Percentiles rank a stretch among this genome's conserved stretches.
phyloP scores from a whole-genome alignment of 2,797 vertebrate genomes.

The Poecilia gillii region DNA sequence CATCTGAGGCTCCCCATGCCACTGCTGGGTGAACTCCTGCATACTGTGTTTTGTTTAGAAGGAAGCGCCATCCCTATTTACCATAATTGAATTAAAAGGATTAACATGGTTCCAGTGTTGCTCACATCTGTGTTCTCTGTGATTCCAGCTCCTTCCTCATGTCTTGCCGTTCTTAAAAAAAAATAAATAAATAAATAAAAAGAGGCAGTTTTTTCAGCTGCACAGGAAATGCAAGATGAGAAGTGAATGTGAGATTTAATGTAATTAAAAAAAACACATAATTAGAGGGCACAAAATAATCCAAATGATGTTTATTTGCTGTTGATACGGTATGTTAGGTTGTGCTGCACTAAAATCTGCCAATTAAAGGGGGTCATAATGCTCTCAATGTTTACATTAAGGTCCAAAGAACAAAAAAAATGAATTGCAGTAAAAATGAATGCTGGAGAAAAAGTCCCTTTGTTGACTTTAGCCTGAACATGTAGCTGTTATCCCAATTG shows the following conservation, averaged over 20 bases:
- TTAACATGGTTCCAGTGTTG: conserved; percentile 79
- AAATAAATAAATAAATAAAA: no score
- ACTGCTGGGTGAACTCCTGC: conserved; percentile 70
- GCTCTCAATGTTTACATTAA: not conserved
- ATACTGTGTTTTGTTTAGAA: conserved; percentile 78
- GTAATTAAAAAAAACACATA: conserved; percentile 17
- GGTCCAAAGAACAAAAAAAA: conserved; percentile 3
- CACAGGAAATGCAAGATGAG: conserved; percentile 23
- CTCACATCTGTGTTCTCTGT: conserved; percentile 78
- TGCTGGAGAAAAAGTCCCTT: conserved; percentile 6
- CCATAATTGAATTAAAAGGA: conserved; percentile 84
- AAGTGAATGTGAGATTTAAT: conserved; percentile 48
- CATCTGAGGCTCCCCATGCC: conserved; percentile 67
- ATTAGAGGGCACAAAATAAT: not conserved
- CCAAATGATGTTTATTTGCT: not conserved
- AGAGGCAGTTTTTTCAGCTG: conserved; percentile 38
- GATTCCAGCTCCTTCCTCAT: conserved; percentile 61
- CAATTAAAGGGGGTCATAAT: not conserved
- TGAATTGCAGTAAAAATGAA: conserved; percentile 9
- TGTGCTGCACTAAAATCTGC: not conserved
- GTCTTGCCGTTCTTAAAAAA: conserved; percentile 43
- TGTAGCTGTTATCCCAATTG: conserved; percentile 62
- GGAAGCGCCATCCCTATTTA: conserved; percentile 78
- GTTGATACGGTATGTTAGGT: not conserved
- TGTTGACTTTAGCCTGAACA: conserved; percentile 59